Base-by-base conservation (phyloP, 2,888 invertebrate species). In the Perizoma affinitatum region DNA sequence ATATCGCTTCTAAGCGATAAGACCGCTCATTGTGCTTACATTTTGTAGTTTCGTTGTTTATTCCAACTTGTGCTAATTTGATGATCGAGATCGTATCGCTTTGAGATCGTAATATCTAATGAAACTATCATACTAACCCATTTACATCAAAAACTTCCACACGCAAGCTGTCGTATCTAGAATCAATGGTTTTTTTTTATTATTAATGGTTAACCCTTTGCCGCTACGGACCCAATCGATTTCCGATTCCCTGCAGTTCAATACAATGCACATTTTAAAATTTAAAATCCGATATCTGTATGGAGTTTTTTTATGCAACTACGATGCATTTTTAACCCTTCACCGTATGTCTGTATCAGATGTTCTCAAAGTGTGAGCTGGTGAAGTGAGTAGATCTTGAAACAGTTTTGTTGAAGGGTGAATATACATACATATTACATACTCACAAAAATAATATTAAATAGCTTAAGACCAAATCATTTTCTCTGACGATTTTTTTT, bases 221-320 rank as follows among this genome's bases (percentile, higher is more conserved):
- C 84, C 78, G 82, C 80, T 78, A 74, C 80, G 84, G 82, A 75
- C 79, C 89, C 90, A 91, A 92, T 92, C 92, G 91, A 92, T 92
- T 90, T 80, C 80, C 84, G 86, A 88, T 80, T n/a, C 91, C 90
- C 87, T 72, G 80, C 68, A 66, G 88, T 73, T 80, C 87, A 88
- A 90, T 91, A 90, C 92, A 92, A 92, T 88, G 88, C 91, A 88
- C 91, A 90, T 92, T 92, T 92, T 91, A 92, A 92, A 92, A 85
- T 92, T 92, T 92, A 90, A 92, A 92, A 92, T 91, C 91, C 91
- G 91, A 92, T 92, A 92, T 92, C 91, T 92, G 86, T 88, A 81
- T 82, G 66, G 79, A 75, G 75, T 46, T 75, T 87, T 89, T 92
- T 91, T 90, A 83, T 89, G 79, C 68, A 71, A 80, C 90, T 79